These are phyloP conservation scores for Poecilia velifera DNA, from an alignment of 2,797 vertebrate genomes.

Conservation along the genomic window DNA sequence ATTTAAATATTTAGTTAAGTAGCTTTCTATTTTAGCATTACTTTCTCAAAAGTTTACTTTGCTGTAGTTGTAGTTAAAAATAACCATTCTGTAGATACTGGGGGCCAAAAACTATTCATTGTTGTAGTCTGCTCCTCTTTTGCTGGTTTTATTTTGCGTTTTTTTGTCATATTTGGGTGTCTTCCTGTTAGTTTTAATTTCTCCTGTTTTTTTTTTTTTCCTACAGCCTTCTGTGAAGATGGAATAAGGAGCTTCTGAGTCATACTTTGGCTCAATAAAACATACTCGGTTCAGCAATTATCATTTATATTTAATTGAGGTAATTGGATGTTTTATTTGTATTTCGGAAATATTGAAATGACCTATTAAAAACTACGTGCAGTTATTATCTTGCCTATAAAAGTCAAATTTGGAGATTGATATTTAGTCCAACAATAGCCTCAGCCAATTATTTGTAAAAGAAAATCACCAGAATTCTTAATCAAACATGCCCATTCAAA, in stretches of 20 bases:
- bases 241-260: background rate
- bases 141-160: background rate
- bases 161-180: background rate
- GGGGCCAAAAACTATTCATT: background rate
- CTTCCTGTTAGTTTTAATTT: background rate
- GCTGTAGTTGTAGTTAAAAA: slow-evolving; percentile 8
- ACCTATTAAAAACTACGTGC: background rate
- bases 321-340: background rate
- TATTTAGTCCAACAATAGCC: background rate
- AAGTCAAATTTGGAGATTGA: background rate
- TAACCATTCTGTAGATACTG: background rate
- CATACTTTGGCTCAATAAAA: background rate
- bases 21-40: slow-evolving; percentile 11
- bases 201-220: background rate
- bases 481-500: background rate
- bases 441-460: background rate
- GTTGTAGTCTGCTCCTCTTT: background rate
- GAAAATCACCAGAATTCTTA: background rate
- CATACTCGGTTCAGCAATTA: background rate
- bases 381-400: background rate
- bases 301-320: background rate
- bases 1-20: slow-evolving; percentile 22
- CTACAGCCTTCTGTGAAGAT: background rate
- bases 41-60: slow-evolving; percentile 20
- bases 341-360: background rate